Base-by-base conservation (phyloP, 2,113 vertebrate genomes). In the Motacilla alba region DNA sequence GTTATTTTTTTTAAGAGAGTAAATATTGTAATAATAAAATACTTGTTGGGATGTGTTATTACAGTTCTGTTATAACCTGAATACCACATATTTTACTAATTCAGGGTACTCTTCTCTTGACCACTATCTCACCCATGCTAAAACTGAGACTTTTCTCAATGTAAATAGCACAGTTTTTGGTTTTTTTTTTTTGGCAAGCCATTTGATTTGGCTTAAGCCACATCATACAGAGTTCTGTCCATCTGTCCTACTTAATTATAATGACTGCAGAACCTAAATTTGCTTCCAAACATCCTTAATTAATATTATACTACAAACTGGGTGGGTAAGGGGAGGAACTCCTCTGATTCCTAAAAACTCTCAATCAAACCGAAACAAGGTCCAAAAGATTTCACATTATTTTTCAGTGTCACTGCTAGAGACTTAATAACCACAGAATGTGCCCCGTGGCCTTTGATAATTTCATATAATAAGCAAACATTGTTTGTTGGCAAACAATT, bases 221-320 rank as follows among this genome's bases (percentile, higher is more conserved):
- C 73, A 75, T 74, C 81, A 95, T 79, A 58, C 49, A 89, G 60
- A 87, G 64, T 74, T 92, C 67, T 88, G 24, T 94, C 75, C 94
- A 90, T 90, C 82, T 89, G 79, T 78, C 50, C 41, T 72, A 60
- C 66, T 89, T 94, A 82, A 94, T 95, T 89, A 87, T 53, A 84
- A 77, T 83, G 64, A 87, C 39, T 90, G 77, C 60, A 91, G 80
- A 92, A 80, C 55, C 67, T 82, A 93, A 77, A 77, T 96, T 93
- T 92, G 59, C 87, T 96, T 96, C 72, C 60, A 86, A 96, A 89
- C 50, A 63, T 84, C 72, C 83, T 93, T 96, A 96, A 95, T 95
- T 93, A 97, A 96, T 80, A 79, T 69, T 83, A 68, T 81, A 74
- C 73, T 91, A 56, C 75, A 89, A 93, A 37, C 47, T 78, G 76